Percentiles rank a stretch among this genome's conserved stretches.
Evolutionary conservation across 1,140 invertebrate genomes (phyloP).

Genomic region (Leptoteleia sp.): DNA sequence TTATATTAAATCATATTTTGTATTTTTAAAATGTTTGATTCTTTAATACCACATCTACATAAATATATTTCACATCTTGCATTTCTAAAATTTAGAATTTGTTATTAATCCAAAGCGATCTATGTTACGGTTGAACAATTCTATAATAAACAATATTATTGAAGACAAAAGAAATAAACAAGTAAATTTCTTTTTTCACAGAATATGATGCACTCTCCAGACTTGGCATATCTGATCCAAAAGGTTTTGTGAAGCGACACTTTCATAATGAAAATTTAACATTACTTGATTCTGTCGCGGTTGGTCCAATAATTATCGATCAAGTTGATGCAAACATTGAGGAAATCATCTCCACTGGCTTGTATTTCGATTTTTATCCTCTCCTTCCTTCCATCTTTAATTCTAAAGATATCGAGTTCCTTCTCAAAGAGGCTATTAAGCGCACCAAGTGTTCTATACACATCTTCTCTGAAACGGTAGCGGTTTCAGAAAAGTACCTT

Average conservation of each 20-base stretch:
- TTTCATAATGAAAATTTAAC: slow-evolving; percentile 87
- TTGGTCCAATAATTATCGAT: slow-evolving; percentile 87
- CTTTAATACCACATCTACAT: background rate
- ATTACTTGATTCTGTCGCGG: slow-evolving; percentile 89
- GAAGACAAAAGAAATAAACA: too few relatives aligned
- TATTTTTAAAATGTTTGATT: slow-evolving; percentile 9
- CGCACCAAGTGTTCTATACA: slow-evolving; percentile 73
- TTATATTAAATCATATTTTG: background rate
- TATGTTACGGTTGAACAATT: too few relatives aligned
- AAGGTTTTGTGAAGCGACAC: slow-evolving; percentile 89
- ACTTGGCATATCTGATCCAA: slow-evolving; percentile 93
- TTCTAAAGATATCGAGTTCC: slow-evolving; percentile 87
- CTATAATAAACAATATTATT: too few relatives aligned
- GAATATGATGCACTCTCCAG: slow-evolving; percentile 95
- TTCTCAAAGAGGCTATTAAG: slow-evolving; percentile 86
- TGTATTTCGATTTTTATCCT: slow-evolving; percentile 90
- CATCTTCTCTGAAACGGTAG: slow-evolving; percentile 73
- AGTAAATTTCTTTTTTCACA: slow-evolving; percentile 67
- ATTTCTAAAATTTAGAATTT: too few relatives aligned
- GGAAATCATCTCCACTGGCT: slow-evolving; percentile 88
- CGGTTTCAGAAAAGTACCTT: slow-evolving; percentile 83
- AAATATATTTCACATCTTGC: slow-evolving; percentile 35
- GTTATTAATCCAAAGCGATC: too few relatives aligned
- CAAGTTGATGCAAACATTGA: slow-evolving; percentile 92
- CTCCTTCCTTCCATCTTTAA: slow-evolving; percentile 91